These are phyloP conservation scores for Acleris emargana DNA, from an alignment of 2,888 invertebrate species.

Conservation along the genomic window DNA sequence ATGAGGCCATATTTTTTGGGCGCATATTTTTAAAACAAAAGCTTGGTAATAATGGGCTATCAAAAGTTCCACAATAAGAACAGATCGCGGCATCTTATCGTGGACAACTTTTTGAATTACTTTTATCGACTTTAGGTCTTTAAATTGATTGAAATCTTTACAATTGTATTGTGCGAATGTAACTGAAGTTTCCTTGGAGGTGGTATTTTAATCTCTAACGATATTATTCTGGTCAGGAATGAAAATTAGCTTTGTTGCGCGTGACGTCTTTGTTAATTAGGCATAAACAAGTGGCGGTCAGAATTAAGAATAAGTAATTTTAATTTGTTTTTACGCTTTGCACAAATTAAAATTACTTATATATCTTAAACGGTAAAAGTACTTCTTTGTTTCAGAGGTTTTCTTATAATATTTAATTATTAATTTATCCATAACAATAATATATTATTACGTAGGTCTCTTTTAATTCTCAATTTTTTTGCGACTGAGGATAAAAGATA, in stretches of 20 bases:
- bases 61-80: conserved; percentile 53
- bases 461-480: too few relatives aligned
- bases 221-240: conserved; percentile 14
- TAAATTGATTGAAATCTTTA: conserved; percentile 61
- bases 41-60: conserved; percentile 61
- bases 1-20: conserved; percentile 66
- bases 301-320: conserved; percentile 17
- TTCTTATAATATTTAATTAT: too few relatives aligned
- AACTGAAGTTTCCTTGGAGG: conserved; percentile 1
- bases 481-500: too few relatives aligned
- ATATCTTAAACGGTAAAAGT: conserved; percentile 3
- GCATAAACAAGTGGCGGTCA: conserved; percentile 15
- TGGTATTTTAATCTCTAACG: neutral
- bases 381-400: neutral
- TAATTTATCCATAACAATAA: too few relatives aligned
- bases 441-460: too few relatives aligned
- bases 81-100: conserved; percentile 61
- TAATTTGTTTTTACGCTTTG: conserved; percentile 3
- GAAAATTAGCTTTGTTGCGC: conserved; percentile 22
- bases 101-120: conserved; percentile 62
- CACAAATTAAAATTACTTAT: too few relatives aligned
- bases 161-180: conserved; percentile 31
- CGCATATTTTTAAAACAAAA: conserved; percentile 67
- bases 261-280: conserved; percentile 24
- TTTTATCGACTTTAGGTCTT: conserved; percentile 66